These are phyloP conservation scores for Lithosia quadra DNA, from an alignment of 2,888 invertebrate species.

Conservation along the genomic window DNA sequence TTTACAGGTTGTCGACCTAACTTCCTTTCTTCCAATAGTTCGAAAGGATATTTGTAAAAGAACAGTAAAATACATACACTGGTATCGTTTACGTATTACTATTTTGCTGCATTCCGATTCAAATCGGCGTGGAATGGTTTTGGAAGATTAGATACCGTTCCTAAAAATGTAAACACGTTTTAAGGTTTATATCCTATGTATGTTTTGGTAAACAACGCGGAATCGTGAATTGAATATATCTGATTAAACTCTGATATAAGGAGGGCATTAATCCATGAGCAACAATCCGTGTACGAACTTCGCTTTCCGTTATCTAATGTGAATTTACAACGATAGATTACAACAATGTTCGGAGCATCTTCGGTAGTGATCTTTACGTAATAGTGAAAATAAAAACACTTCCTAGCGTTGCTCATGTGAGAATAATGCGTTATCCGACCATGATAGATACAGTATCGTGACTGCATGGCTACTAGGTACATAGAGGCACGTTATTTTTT, in stretches of 20 bases:
- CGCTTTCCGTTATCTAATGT: constrained; percentile 76
- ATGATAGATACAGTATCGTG: constrained; percentile 69
- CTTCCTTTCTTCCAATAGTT: constrained; percentile 61
- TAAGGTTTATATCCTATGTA: constrained; percentile 41
- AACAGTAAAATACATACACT: constrained; percentile 33
- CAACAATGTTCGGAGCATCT: constrained; percentile 63
- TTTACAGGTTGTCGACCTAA: constrained; percentile 77
- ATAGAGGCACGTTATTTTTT: not conserved
- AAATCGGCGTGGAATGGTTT: no score
- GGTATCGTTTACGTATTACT: not conserved
- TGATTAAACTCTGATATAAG: constrained; percentile 68
- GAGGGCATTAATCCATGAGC: constrained; percentile 74
- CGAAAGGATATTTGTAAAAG: constrained; percentile 59
- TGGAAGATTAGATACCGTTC: constrained; percentile 18
- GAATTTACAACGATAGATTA: constrained; percentile 79
- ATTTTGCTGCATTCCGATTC: constrained; percentile 15
- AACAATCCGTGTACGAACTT: constrained; percentile 71
- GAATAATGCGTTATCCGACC: constrained; percentile 69
- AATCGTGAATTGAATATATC: constrained; percentile 60
- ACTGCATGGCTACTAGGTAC: constrained; percentile 27
- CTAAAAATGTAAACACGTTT: constrained; percentile 35
- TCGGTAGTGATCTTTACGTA: constrained; percentile 75
- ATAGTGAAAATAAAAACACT: constrained; percentile 77
- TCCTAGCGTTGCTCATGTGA: constrained; percentile 70
- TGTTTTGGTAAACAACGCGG: constrained; percentile 48